Base-by-base conservation (phyloP, 2,113 vertebrate species). In the Zosterops borbonicus region DNA sequence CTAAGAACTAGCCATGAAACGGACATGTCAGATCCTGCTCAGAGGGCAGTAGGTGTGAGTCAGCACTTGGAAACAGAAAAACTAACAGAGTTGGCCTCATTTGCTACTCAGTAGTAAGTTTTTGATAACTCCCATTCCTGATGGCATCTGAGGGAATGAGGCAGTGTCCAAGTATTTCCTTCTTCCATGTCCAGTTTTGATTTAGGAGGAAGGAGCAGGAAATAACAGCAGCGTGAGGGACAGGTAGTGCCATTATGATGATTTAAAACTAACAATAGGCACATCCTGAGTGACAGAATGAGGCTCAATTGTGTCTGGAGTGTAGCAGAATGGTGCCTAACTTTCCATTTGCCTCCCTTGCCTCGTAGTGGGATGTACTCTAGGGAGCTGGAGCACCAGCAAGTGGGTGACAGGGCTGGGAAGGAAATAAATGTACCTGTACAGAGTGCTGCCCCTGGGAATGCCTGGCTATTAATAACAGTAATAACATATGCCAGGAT, bases 401-500 rank as follows among this genome's bases (percentile, higher is more conserved):
- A 33, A 87, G 52, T 79, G 60, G 44, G 37, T 87, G 94, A 92
- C 94, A 78, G 42, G 64, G 67, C 69, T 65, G 49, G 19, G 84
- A 85, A 90, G 42, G 78, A 97, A 97, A 96, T 88, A 93, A 95
- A 96, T 97, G 92, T 93, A 70, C 94, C 65, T 91, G 89, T 68
- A 24, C 77, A 19, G 28, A 90, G 75, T 11, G 88, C 94, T 95
- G 84, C 94, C 96, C 87, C 56, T 0, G 9, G 93, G 86, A 92
- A 80, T 47, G 47, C 86, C 67, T 94, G 60, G 83, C 94, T 95
- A 95, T 97, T 96, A 97, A 97, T 97, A 96, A 97, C 18, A 9
- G 75, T 95, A 90, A 90, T 83, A 96, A 96, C 94, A 94, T 52
- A 39, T 89, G 94, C 87, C 97, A 92, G 86, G 74, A 92, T 83